These are phyloP conservation scores for Chironex yamaguchii DNA, from an alignment of 30 jellyfish, hydroid and myxozoan species.

Conservation along the genomic window DNA sequence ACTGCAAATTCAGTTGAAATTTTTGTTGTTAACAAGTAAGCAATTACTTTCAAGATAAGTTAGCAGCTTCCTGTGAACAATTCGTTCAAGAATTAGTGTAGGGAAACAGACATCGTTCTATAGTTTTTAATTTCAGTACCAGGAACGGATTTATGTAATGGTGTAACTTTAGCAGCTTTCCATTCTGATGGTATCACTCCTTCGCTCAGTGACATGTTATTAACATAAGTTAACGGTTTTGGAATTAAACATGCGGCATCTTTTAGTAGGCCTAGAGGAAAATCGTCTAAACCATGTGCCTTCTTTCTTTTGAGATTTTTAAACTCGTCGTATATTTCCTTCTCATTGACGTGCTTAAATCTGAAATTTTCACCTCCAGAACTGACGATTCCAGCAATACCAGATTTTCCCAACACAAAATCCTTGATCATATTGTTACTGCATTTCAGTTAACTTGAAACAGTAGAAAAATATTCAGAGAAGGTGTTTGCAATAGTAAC, in stretches of 20 bases:
- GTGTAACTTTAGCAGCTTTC: conserved; percentile 78
- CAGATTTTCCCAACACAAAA: too few species aligned
- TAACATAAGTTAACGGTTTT: conserved; percentile 35
- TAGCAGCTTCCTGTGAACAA: conserved; percentile 70
- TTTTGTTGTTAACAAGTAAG: background rate
- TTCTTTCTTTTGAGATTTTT: background rate
- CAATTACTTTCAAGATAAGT: conserved; percentile 44
- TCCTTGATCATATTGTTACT: background rate
- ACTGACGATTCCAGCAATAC: background rate
- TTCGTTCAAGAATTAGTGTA: conserved; percentile 55
- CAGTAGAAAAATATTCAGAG: background rate
- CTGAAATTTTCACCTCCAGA: background rate
- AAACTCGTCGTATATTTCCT: background rate
- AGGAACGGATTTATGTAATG: conserved; percentile 58
- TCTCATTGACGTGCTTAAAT: background rate
- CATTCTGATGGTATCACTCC: conserved; percentile 63
- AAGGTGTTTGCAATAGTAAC: background rate
- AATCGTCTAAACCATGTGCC: too few species aligned
- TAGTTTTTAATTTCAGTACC: conserved; percentile 53
- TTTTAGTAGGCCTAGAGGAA: too few species aligned
- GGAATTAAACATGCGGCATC: too few species aligned
- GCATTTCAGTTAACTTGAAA: background rate
- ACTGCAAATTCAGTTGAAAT: conserved; percentile 59
- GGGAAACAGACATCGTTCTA: conserved; percentile 75
- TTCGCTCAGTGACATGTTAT: conserved; percentile 47